A percentile compares a stretch with the other conserved stretches of the same genome.
phyloP scores from a whole-genome alignment of 1,140 invertebrate genomes.

The Saccostrea echinata region DNA sequence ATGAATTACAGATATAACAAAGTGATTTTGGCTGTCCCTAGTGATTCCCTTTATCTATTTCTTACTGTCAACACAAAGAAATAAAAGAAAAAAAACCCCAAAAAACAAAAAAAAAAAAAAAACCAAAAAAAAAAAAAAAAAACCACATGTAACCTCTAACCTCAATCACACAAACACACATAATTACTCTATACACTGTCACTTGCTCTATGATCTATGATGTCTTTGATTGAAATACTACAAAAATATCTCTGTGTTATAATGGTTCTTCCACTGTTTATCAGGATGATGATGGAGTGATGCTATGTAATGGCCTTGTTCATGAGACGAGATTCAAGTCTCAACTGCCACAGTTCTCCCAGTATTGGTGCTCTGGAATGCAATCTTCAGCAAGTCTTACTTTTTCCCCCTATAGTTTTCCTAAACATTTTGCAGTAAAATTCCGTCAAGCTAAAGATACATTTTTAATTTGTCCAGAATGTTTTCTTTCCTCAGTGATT shows the following conservation, averaged over 20 bases:
- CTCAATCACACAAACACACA: neutral
- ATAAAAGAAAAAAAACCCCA: too few species aligned
- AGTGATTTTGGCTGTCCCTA: too few species aligned
- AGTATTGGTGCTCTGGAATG: conserved; percentile 11
- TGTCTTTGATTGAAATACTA: conserved; percentile 31
- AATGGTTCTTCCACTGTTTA: conserved; percentile 37
- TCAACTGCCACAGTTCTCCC: conserved; percentile 24
- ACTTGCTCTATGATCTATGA: conserved; percentile 12
- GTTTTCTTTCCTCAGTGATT: conserved; percentile 6
- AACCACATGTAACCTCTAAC: neutral
- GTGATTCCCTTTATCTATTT: too few species aligned
- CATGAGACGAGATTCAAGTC: conserved; percentile 32
- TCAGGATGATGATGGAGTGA: conserved; percentile 27
- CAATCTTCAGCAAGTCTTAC: conserved; percentile 12
- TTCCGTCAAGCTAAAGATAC: conserved; percentile 33
- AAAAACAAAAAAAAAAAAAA: neutral
- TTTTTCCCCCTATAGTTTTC: neutral
- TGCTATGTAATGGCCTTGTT: conserved; percentile 28
- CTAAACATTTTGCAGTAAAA: conserved; percentile 35
- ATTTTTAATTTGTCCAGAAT: conserved; percentile 35
- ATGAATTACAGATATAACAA: too few species aligned
- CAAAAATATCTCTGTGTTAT: conserved; percentile 37
- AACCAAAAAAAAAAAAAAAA: neutral
- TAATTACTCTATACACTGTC: neutral
- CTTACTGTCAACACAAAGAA: too few species aligned